Conservation (phyloP, 2,113 vertebrate species). For the Cyphomyrus plagiostoma region DNA sequence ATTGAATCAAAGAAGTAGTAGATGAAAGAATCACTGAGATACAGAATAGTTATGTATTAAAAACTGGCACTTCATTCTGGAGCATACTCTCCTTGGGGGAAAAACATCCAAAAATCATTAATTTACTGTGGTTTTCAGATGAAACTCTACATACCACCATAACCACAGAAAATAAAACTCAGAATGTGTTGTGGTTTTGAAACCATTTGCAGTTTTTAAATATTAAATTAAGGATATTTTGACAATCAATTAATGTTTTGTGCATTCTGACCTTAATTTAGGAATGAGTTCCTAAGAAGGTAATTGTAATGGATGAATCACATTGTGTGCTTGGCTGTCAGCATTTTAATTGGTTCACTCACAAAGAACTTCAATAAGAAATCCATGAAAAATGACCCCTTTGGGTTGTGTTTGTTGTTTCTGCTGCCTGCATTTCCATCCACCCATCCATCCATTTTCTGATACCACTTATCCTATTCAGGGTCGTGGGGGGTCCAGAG, state of each 20-base stretch:
- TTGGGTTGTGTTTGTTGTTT: background rate
- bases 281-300: background rate
- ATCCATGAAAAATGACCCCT: background rate
- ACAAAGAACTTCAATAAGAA: background rate
- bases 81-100: background rate
- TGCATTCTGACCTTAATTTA: background rate
- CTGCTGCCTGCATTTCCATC: background rate
- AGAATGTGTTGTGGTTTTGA: background rate
- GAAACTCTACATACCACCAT: constrained; percentile 1
- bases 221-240: background rate
- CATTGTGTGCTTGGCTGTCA: background rate
- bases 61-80: background rate
- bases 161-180: constrained; percentile 39
- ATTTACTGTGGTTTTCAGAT: constrained; percentile 7
- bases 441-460: background rate
- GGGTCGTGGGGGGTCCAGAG: background rate
- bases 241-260: background rate
- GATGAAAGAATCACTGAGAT: background rate
- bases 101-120: background rate
- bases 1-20: background rate
- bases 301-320: background rate
- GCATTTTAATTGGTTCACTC: background rate
- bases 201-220: background rate
- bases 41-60: background rate
- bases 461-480: background rate